Base-by-base conservation (phyloP, 1,140 invertebrate genomes). In the Achroia grisella region DNA sequence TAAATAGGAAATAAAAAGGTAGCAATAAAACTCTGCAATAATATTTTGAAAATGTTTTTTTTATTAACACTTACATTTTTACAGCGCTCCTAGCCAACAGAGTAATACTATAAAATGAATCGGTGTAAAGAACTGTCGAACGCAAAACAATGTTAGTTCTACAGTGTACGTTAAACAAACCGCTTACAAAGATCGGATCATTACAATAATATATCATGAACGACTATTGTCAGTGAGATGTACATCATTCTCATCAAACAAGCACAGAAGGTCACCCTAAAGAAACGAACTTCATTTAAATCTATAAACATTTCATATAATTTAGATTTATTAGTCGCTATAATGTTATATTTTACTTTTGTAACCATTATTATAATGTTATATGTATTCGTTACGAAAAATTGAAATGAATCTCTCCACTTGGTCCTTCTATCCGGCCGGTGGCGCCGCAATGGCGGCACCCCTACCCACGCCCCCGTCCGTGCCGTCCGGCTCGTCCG, bases 21-120 rank as follows among this genome's bases (percentile, higher is more conserved):
- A 13, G 30, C 33, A 82, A 82, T 83, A 57, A 83, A 83, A 83
- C 68, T 64, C 56, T 67, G 56, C 45, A 63, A 62, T 80, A 78
- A 80, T 82, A 84, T 82, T 84, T 84, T 84, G 79, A 84, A 84
- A 84, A 84, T 84, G 80, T 84, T 84, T 84, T 83, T 83, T 84
- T 84, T 82, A 84, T 82, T 84, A 84, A 84, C 80, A 84, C 80
- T 84, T 84, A 84, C 78, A 84, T 84, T 82, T 84, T 84, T 84
- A 84, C 80, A 84, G 80, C 80, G 71, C 75, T 76, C 76, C 80
- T 84, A 84, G 80, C 80, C 80, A 84, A 84, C 80, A 82, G 74
- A 84, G 80, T 84, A 84, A 81, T 84, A 84, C 78, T 84, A 84
- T 74, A 77, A 84, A 84, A 72, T 74, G 62, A 82, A 82, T 77